Conservation (phyloP, 2,888 invertebrate genomes). For the Odontothrips loti region DNA sequence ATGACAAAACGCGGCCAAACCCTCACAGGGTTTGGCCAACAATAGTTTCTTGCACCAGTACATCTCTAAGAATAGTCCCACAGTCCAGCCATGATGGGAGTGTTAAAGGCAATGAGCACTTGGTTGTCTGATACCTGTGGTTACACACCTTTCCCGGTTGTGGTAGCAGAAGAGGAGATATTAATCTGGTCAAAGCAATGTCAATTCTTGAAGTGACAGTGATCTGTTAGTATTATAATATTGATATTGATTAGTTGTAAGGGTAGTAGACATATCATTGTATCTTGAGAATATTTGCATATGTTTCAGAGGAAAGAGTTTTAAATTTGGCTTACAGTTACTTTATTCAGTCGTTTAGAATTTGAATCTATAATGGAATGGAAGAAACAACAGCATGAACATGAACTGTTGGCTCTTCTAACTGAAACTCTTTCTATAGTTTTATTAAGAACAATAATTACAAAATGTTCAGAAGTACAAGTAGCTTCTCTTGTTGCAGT, state of each 20-base stretch:
- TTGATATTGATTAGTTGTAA: not conserved
- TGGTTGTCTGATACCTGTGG: not conserved
- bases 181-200: slow-evolving; percentile 4
- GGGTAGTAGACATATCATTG: not conserved
- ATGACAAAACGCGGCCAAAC: slow-evolving; percentile 22
- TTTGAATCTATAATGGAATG: too few relatives aligned
- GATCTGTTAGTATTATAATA: slow-evolving; percentile 18
- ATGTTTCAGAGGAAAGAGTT: too few relatives aligned
- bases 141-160: not conserved
- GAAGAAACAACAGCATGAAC: too few relatives aligned
- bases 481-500: too few relatives aligned
- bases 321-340: too few relatives aligned
- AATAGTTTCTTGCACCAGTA: not conserved
- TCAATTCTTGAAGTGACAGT: not conserved
- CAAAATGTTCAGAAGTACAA: too few relatives aligned
- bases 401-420: too few relatives aligned
- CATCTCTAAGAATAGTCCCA: not conserved
- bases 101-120: not conserved
- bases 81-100: not conserved
- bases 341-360: too few relatives aligned
- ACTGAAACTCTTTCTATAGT: too few relatives aligned
- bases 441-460: too few relatives aligned
- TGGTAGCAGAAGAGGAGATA: not conserved
- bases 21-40: slow-evolving; percentile 24
- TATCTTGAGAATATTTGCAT: not conserved